Evolutionary conservation across 2,113 vertebrate species (phyloP), one percentile per base, ranked within the genome.

Genomic region (Hippolais icterina): DNA sequence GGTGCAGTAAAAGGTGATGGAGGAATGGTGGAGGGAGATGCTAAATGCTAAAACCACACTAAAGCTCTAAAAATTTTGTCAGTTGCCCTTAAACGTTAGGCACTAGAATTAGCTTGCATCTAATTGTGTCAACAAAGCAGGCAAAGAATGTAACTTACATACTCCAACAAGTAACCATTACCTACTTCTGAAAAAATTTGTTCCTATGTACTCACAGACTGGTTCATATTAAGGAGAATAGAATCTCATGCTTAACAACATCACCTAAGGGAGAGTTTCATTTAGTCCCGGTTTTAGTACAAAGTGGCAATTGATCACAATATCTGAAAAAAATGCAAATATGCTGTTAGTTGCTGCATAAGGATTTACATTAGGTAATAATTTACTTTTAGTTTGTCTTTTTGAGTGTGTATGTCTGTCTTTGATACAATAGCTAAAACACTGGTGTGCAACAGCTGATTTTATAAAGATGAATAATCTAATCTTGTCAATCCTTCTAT

Each of bases 111-210:
- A 75, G 33, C 3, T 1, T 59, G 11, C 9, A 8, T 86, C 39
- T 78, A 44, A 70, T 74, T 74, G 52, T 81, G 91, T 90, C 76
- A 93, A 23, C 83, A 70, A 75, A 70, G 68, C 9, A 66, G 93
- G 60, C 71, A 63, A 82, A 83, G 92, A 92, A 90, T 63, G 86
- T 92, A 83, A 54, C 54, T 80, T 92, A 49, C 37, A 3, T 81
- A 83, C 50, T 90, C 37, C 28, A 54, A 8, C 20, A 57, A 95
- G 83, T 88, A 93, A 83, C 86, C 91, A 94, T 97, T 97, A 94
- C 95, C 80, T 94, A 70, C 52, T 81, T 86, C 50, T 7, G 68
- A 89, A 96, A 97, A 96, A 94, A 97, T 95, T 94, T 60, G 35
- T 77, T 80, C 0, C 0, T 77, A 10, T 78, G 52, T 63, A 24